Conservation (phyloP, 1,140 invertebrate genomes). For the Drusus annulatus region DNA sequence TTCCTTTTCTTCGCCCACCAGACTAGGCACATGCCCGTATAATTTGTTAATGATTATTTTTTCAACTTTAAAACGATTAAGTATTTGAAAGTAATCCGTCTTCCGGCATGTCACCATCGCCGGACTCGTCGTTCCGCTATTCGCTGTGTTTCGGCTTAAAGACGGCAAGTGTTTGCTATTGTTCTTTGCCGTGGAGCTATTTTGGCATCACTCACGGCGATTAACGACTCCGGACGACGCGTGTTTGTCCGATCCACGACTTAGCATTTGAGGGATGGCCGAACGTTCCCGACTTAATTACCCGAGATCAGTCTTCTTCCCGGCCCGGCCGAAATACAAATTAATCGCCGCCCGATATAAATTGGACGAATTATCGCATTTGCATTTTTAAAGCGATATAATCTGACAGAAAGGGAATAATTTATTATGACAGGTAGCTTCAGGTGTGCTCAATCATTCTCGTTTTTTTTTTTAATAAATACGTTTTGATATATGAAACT, state of each 20-base stretch:
- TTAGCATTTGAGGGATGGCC: conserved; percentile 8
- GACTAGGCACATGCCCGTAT: no score
- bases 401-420: no score
- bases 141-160: not conserved
- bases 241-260: not conserved
- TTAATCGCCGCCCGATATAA: not conserved
- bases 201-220: conserved; percentile 15
- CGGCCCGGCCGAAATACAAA: not conserved
- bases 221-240: conserved; percentile 8
- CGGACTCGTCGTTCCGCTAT: not conserved
- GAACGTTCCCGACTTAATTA: conserved; percentile 5
- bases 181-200: conserved; percentile 18
- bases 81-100: no score
- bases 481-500: no score
- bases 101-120: not conserved
- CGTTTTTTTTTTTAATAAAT: no score
- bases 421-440: no score
- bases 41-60: no score
- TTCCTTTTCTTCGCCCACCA: no score
- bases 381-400: no score
- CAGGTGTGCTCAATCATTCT: no score
- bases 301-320: not conserved
- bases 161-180: conserved; percentile 16
- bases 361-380: not conserved
- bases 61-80: no score